These are phyloP conservation scores for Cydia fagiglandana DNA, from an alignment of 1,140 invertebrate genomes.

Conservation along the genomic window DNA sequence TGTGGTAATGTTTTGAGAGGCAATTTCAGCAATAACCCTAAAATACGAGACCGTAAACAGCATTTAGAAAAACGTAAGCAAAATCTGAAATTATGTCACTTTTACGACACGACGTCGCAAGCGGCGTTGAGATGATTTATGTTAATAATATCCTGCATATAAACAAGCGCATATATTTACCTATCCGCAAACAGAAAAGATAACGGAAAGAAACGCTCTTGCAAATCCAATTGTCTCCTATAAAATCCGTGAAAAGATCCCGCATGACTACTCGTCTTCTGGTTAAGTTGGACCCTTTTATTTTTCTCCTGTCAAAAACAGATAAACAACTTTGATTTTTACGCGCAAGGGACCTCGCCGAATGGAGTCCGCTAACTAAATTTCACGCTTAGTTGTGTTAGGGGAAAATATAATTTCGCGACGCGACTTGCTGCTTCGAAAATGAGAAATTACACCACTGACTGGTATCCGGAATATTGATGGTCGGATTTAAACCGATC, in stretches of 20 bases:
- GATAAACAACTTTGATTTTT: conserved; percentile 18
- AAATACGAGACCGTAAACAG: background rate
- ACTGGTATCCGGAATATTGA: conserved; percentile 28
- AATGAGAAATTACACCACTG: conserved; percentile 24
- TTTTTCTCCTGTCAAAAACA: conserved; percentile 3
- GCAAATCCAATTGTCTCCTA: background rate
- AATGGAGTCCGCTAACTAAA: conserved; percentile 16
- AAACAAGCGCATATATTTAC: conserved; percentile 19
- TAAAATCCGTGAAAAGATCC: background rate
- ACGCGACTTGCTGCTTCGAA: conserved; percentile 3
- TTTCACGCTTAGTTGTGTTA: conserved; percentile 20
- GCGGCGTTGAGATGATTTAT: conserved; percentile 15
- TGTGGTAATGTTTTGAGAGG: background rate
- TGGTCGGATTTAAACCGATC: conserved; percentile 26
- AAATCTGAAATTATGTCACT: conserved; percentile 7
- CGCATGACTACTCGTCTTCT: background rate
- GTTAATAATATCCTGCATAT: background rate
- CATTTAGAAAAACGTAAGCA: conserved; percentile 6
- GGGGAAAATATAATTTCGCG: conserved; percentile 8
- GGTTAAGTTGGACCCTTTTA: background rate
- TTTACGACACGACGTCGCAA: background rate
- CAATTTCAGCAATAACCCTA: background rate
- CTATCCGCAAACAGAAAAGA: conserved; percentile 3
- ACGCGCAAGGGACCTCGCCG: background rate
- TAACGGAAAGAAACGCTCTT: background rate